phyloP scores from a whole-genome alignment of 2,113 vertebrate species.

The Atrichornis clamosus region DNA sequence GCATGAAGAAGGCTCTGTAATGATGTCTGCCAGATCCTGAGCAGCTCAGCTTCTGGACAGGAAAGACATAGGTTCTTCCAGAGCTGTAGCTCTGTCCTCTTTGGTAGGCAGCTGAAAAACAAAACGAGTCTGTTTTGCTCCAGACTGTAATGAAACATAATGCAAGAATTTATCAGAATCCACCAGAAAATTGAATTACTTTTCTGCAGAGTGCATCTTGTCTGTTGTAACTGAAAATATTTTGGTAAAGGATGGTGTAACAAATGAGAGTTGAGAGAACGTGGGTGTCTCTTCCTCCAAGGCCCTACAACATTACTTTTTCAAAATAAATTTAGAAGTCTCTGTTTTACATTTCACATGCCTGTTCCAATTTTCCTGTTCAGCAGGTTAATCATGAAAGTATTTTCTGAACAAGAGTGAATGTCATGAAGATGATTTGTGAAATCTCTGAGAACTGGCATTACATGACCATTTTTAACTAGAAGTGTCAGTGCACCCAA shows the following conservation, averaged over 20 bases:
- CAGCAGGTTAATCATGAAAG: neutral
- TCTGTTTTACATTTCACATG: neutral
- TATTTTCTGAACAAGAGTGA: neutral
- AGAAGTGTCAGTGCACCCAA: neutral
- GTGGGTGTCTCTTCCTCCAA: neutral
- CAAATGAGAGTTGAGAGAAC: neutral
- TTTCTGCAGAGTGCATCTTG: neutral
- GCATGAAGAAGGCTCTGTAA: neutral
- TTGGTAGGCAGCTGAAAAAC: neutral
- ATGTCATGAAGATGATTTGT: slow-evolving; percentile 2
- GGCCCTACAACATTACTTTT: neutral
- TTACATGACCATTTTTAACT: neutral
- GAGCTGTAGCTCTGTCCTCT: neutral
- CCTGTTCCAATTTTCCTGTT: slow-evolving; percentile 7
- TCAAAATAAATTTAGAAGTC: neutral
- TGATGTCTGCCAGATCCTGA: neutral
- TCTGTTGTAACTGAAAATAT: neutral
- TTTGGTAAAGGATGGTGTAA: neutral
- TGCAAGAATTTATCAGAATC: neutral
- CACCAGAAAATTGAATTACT: neutral
- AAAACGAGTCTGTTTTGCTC: neutral
- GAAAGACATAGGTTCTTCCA: neutral
- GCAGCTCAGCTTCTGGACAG: neutral
- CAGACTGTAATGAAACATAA: neutral
- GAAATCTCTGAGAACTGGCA: slow-evolving; percentile 10